These are phyloP conservation scores for Apteryx owenii DNA, from an alignment of 2,113 vertebrate genomes.

Conservation along the genomic window DNA sequence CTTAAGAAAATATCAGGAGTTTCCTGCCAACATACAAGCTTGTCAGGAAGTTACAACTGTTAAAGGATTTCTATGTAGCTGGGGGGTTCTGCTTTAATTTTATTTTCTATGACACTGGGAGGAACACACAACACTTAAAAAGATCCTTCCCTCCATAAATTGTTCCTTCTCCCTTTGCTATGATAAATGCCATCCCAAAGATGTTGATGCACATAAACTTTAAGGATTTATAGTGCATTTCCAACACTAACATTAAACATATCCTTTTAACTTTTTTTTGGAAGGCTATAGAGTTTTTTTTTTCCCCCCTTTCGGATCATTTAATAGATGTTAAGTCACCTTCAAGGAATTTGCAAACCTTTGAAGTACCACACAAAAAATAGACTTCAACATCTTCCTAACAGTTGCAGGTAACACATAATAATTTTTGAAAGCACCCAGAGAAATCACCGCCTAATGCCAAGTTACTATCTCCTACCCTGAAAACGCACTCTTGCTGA, in stretches of 20 bases:
- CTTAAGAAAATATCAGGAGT: constrained; percentile 4
- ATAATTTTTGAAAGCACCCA: constrained; percentile 14
- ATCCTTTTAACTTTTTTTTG: constrained; percentile 41
- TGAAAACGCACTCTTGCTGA: neutral
- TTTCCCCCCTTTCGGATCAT: neutral
- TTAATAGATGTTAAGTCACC: constrained; percentile 56
- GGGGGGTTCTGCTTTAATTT: neutral
- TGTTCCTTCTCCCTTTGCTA: neutral
- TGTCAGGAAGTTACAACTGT: neutral
- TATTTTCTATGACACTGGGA: neutral
- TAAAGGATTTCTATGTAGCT: neutral
- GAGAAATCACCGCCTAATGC: neutral
- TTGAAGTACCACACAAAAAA: constrained; percentile 52
- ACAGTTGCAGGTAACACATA: constrained; percentile 8
- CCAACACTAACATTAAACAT: constrained; percentile 61
- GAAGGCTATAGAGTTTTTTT: neutral
- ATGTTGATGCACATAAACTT: neutral
- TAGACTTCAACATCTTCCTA: neutral
- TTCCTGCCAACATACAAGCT: neutral
- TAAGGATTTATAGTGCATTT: constrained; percentile 2
- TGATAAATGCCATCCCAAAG: constrained; percentile 29
- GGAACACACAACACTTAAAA: neutral
- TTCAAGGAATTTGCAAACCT: constrained; percentile 63
- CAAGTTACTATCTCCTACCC: neutral
- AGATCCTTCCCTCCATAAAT: neutral